Percentiles rank a stretch among this genome's conserved stretches.
Conservation (phyloP, 2,888 invertebrate species). For the Troides oblongomaculatus region DNA sequence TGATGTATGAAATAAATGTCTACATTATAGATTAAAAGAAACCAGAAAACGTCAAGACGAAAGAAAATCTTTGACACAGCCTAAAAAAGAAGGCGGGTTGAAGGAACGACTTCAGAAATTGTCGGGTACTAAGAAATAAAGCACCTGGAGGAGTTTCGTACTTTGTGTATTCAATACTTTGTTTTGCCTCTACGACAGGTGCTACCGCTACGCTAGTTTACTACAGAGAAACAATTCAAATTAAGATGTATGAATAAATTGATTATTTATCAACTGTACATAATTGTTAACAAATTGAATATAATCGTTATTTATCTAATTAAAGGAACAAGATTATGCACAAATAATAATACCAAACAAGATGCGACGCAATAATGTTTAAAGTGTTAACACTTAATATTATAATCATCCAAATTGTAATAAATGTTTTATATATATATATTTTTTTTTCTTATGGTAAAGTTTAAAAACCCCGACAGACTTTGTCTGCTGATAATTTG, state of each 20-base stretch:
- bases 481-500: no score
- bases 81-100: slow-evolving; percentile 83
- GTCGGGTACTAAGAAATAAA: slow-evolving; percentile 59
- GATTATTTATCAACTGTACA: not conserved
- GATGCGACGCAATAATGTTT: not conserved
- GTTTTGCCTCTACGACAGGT: not conserved
- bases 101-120: slow-evolving; percentile 83
- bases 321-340: not conserved
- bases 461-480: no score
- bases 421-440: not conserved
- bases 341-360: not conserved
- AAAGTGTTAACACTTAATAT: not conserved
- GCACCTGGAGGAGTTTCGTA: not conserved
- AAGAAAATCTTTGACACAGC: slow-evolving; percentile 76
- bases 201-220: not conserved
- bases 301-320: slow-evolving; percentile 2
- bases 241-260: not conserved
- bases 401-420: not conserved
- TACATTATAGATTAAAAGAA: slow-evolving; percentile 79
- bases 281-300: not conserved
- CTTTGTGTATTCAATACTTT: not conserved
- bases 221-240: not conserved
- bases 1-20: not conserved
- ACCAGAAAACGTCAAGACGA: slow-evolving; percentile 80
- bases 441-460: not conserved